These are phyloP conservation scores for Melieria omissa DNA, from an alignment of 2,888 invertebrate genomes.

Conservation along the genomic window DNA sequence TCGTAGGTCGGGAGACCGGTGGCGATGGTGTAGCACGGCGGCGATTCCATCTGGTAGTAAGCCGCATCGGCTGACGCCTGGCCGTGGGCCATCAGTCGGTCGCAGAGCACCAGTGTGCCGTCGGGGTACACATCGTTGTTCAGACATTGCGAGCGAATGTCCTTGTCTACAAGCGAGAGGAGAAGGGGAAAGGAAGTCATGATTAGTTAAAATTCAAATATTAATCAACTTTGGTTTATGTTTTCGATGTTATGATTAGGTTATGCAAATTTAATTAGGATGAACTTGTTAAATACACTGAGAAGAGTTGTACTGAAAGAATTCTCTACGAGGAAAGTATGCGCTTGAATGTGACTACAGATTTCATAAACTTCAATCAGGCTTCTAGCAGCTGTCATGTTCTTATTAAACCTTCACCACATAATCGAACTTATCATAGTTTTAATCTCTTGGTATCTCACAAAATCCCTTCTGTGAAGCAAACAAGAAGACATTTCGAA, in stretches of 20 bases:
- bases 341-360: neutral
- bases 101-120: conserved; percentile 53
- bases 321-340: too few species aligned
- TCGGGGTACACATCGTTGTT: conserved; percentile 46
- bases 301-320: too few species aligned
- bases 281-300: too few species aligned
- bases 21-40: conserved; percentile 74
- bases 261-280: too few species aligned
- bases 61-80: conserved; percentile 51
- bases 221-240: neutral
- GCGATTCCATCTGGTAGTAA: conserved; percentile 68
- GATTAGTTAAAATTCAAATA: neutral
- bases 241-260: too few species aligned
- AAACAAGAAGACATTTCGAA: neutral
- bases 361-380: too few species aligned
- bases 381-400: neutral
- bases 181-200: conserved; percentile 30
- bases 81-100: conserved; percentile 45
- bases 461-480: neutral
- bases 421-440: neutral
- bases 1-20: conserved; percentile 74
- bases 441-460: neutral
- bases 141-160: conserved; percentile 60
- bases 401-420: neutral
- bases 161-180: conserved; percentile 58